These are phyloP conservation scores for Diadema setosum DNA, from an alignment of 35 echinoderm and acorn worm genomes.

Conservation along the genomic window DNA sequence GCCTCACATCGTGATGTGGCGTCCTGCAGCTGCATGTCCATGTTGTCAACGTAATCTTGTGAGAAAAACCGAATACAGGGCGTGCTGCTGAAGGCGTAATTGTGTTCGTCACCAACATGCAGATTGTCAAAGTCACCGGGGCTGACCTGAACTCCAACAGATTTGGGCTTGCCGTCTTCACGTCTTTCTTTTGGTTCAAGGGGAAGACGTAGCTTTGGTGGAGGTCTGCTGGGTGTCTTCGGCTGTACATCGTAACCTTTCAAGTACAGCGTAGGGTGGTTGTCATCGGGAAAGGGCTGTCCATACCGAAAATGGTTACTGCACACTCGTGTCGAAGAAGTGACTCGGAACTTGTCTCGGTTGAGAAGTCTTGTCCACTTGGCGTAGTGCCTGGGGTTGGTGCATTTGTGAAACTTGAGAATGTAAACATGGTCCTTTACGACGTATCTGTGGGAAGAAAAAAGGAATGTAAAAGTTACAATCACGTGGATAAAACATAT, in stretches of 20 bases:
- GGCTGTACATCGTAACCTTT: slow-evolving; percentile 2
- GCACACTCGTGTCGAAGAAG: slow-evolving; percentile 30
- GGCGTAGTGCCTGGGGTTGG: background rate
- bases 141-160: background rate
- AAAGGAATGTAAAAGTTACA: background rate
- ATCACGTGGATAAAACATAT: no score
- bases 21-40: background rate
- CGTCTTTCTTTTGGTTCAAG: background rate
- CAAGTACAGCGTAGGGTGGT: slow-evolving; percentile 22
- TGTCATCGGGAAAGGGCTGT: slow-evolving; percentile 46
- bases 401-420: slow-evolving; percentile 44
- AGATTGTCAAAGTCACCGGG: background rate
- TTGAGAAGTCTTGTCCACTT: slow-evolving; percentile 47
- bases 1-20: background rate
- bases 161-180: background rate
- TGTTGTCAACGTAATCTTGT: background rate
- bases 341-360: slow-evolving; percentile 15
- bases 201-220: background rate
- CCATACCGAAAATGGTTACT: slow-evolving; percentile 72
- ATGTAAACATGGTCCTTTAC: slow-evolving; percentile 46
- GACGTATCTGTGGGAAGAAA: slow-evolving; percentile 20
- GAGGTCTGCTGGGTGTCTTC: background rate
- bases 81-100: background rate
- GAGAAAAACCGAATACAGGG: background rate
- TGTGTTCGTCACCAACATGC: no score